Evolutionary conservation across 2,797 vertebrate species (phyloP).

Genomic region (Sebastes steindachneri): DNA sequence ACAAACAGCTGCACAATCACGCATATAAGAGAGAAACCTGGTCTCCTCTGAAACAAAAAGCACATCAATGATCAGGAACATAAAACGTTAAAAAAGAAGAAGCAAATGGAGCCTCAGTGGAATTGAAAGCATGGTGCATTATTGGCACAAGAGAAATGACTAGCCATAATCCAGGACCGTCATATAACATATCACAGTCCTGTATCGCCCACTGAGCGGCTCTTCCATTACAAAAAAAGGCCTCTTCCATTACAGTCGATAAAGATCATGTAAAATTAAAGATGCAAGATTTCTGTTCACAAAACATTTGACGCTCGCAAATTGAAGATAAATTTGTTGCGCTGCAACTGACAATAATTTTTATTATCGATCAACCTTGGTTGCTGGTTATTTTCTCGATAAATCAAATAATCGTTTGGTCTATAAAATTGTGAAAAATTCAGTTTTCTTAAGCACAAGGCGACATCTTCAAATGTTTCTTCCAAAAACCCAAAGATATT

Average conservation of each 20-base stretch:
- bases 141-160: background rate
- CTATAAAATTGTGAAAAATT: background rate
- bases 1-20: background rate
- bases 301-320: too few relatives aligned
- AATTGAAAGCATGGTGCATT: background rate
- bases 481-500: background rate
- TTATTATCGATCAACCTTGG: too few relatives aligned
- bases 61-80: background rate
- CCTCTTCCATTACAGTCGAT: background rate
- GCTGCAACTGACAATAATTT: background rate
- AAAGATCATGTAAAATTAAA: background rate
- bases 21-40: background rate
- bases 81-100: background rate
- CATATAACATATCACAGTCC: background rate
- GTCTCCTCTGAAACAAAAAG: conserved; percentile 6
- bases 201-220: background rate
- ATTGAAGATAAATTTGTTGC: background rate
- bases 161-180: background rate
- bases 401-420: background rate
- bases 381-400: background rate
- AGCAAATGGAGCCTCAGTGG: background rate
- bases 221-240: background rate
- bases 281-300: background rate
- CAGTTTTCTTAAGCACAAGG: background rate
- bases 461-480: background rate